Evolutionary conservation across 2,888 invertebrate genomes (phyloP).

Genomic region (Lycophotia porphyrea): DNA sequence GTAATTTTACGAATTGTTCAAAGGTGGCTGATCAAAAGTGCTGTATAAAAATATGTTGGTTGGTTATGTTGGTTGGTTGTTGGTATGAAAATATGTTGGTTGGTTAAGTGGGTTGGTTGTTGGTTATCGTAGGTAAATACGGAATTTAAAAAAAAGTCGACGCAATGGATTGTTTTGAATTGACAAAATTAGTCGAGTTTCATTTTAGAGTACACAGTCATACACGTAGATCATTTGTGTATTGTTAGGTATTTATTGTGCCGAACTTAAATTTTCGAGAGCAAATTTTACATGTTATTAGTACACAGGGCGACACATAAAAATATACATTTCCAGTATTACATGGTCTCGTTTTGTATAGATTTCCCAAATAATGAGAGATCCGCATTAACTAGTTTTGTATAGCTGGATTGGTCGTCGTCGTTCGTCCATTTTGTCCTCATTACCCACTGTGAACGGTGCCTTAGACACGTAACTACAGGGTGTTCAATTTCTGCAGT

Average conservation of each 20-base stretch:
- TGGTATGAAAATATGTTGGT: background rate
- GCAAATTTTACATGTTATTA: background rate
- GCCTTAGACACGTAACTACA: background rate
- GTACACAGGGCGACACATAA: no score
- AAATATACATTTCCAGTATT: no score
- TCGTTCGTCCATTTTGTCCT: background rate
- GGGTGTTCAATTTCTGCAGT: slow-evolving; percentile 22
- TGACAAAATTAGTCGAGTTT: background rate
- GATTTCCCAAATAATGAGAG: no score
- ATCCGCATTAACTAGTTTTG: background rate
- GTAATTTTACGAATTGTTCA: background rate
- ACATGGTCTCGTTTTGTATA: no score
- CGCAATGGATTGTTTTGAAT: background rate
- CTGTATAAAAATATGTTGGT: background rate
- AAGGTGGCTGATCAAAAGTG: background rate
- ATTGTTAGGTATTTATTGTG: background rate
- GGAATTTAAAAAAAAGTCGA: background rate
- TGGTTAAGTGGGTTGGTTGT: no score
- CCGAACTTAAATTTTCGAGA: background rate
- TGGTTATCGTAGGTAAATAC: background rate
- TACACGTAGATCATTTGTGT: no score
- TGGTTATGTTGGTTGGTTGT: background rate
- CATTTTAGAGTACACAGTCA: background rate
- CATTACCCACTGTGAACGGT: background rate
- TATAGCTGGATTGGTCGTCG: no score